A percentile compares a stretch with the other conserved stretches of the same genome.
These are phyloP conservation scores for Dryobota labecula DNA, from an alignment of 2,888 invertebrate genomes.

Conservation along the genomic window DNA sequence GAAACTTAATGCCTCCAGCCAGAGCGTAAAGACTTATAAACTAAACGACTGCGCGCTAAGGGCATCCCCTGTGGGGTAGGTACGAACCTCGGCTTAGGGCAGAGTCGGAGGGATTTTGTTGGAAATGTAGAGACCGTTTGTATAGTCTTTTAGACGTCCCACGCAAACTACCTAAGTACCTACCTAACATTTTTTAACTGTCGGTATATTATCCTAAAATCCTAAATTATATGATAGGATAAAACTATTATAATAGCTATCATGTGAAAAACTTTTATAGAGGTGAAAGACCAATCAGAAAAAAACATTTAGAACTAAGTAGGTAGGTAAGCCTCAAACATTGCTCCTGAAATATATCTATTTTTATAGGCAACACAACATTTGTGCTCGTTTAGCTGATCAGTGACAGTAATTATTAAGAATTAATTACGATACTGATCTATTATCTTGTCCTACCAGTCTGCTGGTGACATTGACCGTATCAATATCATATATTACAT, in stretches of 20 bases:
- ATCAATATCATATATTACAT: constrained; percentile 55
- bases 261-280: not conserved
- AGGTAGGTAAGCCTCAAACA: not conserved
- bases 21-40: too few species aligned
- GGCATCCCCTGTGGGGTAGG: too few species aligned
- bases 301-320: too few species aligned
- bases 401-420: not conserved
- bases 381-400: not conserved
- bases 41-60: too few species aligned
- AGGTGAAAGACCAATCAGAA: not conserved
- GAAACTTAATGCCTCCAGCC: too few species aligned
- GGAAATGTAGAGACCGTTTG: not conserved
- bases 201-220: not conserved
- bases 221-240: not conserved
- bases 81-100: too few species aligned
- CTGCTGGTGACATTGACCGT: constrained; percentile 50
- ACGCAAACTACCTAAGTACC: not conserved
- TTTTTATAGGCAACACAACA: not conserved
- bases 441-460: constrained; percentile 18
- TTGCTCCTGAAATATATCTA: not conserved
- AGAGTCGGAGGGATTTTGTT: too few species aligned
- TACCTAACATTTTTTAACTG: too few species aligned
- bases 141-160: not conserved
- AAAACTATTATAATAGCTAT: not conserved
- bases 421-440: not conserved